A percentile compares a stretch with the other conserved stretches of the same genome.
Conservation (phyloP, 2,113 vertebrate genomes). For the Sinosuthora webbiana region DNA sequence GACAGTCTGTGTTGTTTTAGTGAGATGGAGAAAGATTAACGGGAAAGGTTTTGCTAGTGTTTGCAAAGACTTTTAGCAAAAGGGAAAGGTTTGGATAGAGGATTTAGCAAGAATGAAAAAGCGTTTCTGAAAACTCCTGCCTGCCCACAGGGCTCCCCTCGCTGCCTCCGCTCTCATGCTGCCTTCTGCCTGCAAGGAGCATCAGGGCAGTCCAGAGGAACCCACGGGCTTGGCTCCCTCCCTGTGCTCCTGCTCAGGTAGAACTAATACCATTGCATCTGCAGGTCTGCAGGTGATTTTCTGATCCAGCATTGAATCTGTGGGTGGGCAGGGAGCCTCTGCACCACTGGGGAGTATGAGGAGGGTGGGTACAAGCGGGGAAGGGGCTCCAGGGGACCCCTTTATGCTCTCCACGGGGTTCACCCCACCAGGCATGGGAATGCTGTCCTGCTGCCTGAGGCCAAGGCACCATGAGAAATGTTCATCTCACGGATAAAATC, state of each 20-base stretch:
- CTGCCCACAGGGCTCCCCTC: background rate
- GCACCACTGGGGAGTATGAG: background rate
- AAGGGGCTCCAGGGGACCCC: background rate
- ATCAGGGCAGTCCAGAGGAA: background rate
- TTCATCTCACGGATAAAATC: background rate
- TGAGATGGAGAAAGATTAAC: conserved; percentile 56
- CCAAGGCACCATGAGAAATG: accelerated
- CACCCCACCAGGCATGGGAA: background rate
- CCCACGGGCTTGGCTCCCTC: background rate
- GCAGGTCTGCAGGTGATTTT: background rate
- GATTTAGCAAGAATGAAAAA: conserved; percentile 17
- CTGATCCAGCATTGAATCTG: background rate
- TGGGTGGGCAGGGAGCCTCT: background rate
- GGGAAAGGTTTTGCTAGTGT: conserved; percentile 57
- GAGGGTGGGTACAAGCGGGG: background rate
- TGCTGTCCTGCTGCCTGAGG: background rate
- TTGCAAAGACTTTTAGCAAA: conserved; percentile 35
- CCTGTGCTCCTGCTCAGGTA: background rate
- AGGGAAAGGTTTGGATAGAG: conserved; percentile 29
- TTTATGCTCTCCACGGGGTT: background rate
- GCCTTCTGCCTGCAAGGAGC: background rate
- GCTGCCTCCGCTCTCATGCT: background rate
- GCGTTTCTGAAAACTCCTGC: background rate
- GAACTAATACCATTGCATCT: background rate
- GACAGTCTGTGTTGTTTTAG: conserved; percentile 72